These are phyloP conservation scores for Amiota minor DNA, from an alignment of 2,888 invertebrate genomes.

Conservation along the genomic window DNA sequence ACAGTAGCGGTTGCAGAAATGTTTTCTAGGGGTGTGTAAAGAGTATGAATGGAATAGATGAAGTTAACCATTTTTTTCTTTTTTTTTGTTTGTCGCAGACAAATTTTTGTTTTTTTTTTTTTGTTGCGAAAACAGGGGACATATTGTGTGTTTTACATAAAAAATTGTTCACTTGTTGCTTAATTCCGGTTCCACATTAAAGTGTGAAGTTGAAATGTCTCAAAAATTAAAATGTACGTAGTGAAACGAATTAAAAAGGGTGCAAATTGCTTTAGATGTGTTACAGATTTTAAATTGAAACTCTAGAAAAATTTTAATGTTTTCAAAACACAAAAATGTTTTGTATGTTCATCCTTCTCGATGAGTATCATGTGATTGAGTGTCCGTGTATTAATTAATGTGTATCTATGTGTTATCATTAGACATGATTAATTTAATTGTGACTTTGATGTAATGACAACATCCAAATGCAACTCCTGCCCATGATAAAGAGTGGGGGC, in stretches of 20 bases:
- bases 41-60: too few species aligned
- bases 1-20: too few species aligned
- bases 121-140: too few species aligned
- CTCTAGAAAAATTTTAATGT: conserved; percentile 59
- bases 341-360: not conserved
- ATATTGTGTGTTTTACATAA: too few species aligned
- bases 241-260: not conserved
- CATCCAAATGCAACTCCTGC: conserved; percentile 12
- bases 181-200: too few species aligned
- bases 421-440: conserved; percentile 70
- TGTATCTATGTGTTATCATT: conserved; percentile 54
- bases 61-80: too few species aligned
- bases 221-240: conserved; percentile 39
- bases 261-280: conserved; percentile 50
- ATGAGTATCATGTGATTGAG: not conserved
- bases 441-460: conserved; percentile 63
- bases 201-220: conserved; percentile 43
- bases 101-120: too few species aligned
- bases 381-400: not conserved
- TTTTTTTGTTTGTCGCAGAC: too few species aligned
- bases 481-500: not conserved
- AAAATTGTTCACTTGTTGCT: too few species aligned
- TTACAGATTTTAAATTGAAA: conserved; percentile 65
- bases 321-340: conserved; percentile 34
- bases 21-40: too few species aligned